These are phyloP conservation scores for Phylloscopus trochilus DNA, from an alignment of 2,113 vertebrate genomes.

Conservation along the genomic window DNA sequence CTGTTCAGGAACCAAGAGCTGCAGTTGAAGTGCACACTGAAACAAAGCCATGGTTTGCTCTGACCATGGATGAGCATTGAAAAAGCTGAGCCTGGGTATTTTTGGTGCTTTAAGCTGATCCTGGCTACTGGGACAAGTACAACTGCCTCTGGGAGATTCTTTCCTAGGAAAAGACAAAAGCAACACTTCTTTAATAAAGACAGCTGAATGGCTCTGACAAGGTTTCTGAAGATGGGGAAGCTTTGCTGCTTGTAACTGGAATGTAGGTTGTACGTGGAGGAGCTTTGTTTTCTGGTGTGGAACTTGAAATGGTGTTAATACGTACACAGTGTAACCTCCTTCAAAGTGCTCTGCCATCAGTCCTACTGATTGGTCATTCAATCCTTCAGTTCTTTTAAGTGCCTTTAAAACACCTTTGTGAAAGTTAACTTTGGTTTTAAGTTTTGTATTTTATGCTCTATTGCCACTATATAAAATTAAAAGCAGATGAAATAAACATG, in stretches of 20 bases:
- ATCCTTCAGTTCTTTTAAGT: neutral
- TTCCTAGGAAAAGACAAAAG: neutral
- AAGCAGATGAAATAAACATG: constrained; percentile 12
- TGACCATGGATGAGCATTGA: neutral
- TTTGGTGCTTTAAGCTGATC: neutral
- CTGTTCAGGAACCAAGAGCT: neutral
- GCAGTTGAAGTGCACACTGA: neutral
- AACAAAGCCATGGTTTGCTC: neutral
- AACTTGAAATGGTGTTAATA: neutral
- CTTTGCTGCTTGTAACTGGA: neutral
- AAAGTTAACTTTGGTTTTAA: neutral
- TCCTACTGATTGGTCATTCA: neutral
- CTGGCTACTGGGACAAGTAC: neutral
- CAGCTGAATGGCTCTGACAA: neutral
- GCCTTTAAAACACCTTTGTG: neutral
- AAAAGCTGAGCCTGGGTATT: neutral
- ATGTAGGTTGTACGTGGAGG: neutral
- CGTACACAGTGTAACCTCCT: neutral
- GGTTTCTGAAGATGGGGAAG: neutral
- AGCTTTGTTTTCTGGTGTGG: neutral
- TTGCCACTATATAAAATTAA: constrained; percentile 48
- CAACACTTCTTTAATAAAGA: neutral
- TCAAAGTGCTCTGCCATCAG: neutral
- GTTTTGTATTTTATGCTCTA: constrained; percentile 46
- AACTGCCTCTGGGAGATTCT: neutral